Evolutionary conservation across 2,797 vertebrate species (phyloP), one percentile per base, ranked within the genome.

Genomic region (Smutsia gigantea): DNA sequence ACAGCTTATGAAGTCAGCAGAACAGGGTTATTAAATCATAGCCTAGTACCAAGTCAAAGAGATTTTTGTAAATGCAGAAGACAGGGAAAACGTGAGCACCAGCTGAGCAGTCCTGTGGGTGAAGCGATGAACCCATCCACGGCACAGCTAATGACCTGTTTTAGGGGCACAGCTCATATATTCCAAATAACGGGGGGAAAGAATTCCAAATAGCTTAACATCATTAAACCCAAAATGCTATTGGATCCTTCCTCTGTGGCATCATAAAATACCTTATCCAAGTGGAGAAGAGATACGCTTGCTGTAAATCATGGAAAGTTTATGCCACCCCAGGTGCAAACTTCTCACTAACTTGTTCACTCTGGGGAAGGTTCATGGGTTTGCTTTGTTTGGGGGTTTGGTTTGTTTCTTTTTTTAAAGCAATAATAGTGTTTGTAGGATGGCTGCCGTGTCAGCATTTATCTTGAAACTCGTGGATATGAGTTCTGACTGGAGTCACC

Each of bases 401-500:
- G 5, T 89, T 86, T 84, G 49, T 12, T 89, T 42, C 64, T 94
- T 87, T 96, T 95, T 96, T 97, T 93, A 39, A 85, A 98, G 98
- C 98, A 97, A 97, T 98, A 98, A 98, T 98, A 98, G 98, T 98
- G 98, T 98, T 98, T 98, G 97, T 98, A 97, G 97, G 98, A 98
- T 98, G 98, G 97, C 98, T 99, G 98, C 98, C 97, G 53, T 98
- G 98, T 99, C 99, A 99, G 98, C 98, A 98, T 98, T 98, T 99
- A 98, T 99, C 99, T 98, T 98, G 98, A 98, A 98, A 98, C 98
- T 98, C 98, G 71, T 98, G 98, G 98, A 99, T 99, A 99, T 99
- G 99, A 99, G 98, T 98, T 99, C 98, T 98, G 99, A 98, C 98
- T 99, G 98, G 98, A 98, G 98, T 98, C 98, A 98, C 98, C 98